Evolutionary conservation across 2,888 invertebrate genomes (phyloP), one percentile per base, ranked within the genome.

Genomic region (Lepas anatifera): DNA sequence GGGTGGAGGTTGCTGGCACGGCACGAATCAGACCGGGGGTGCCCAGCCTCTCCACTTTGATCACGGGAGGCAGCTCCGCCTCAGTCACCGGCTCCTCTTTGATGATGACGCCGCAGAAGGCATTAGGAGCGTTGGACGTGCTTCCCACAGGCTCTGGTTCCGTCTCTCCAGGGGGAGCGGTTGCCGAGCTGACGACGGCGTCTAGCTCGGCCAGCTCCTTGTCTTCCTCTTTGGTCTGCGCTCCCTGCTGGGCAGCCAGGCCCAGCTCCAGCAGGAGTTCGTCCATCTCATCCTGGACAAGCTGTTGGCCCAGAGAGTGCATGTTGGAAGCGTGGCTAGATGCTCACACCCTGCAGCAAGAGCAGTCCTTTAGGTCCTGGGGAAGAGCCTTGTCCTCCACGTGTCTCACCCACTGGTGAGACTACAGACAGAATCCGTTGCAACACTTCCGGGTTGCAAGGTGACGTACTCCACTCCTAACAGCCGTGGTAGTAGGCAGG

Each of bases 211-310:
- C 58, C 58, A 35, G 18, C 16, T 58, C 58, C 32, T 22, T 32
- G 16, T 58, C 58, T 7, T 25, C 58, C 16, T 58, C 35, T 22
- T 58, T 58, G 4, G 35, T 32, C 58, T 32, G 58, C 35, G 58
- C 58, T 35, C 32, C 58, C 35, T 58, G 58, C 58, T 58, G 58
- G 58, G 58, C 58, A 35, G 58, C 58, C 35, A 58, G 58, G 35
- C 58, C 58, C 35, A 58, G 35, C 58, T 58, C 58, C 35, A 58
- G 58, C 35, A 58, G 58, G 22, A 58, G 58, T n/a, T 58, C 58
- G 58, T 58, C 58, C 58, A 58, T 58, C 58, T 58, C 58, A 22
- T 58, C 58, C 58, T 58, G 58, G 18, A 35, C 35, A 32, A 58
- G 11, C 35, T 10, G 58, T n/a, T 58, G 58, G 1, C 58, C 58